These are phyloP conservation scores for Xiphophorus maculatus DNA, from an alignment of 2,113 vertebrate genomes.

Conservation along the genomic window DNA sequence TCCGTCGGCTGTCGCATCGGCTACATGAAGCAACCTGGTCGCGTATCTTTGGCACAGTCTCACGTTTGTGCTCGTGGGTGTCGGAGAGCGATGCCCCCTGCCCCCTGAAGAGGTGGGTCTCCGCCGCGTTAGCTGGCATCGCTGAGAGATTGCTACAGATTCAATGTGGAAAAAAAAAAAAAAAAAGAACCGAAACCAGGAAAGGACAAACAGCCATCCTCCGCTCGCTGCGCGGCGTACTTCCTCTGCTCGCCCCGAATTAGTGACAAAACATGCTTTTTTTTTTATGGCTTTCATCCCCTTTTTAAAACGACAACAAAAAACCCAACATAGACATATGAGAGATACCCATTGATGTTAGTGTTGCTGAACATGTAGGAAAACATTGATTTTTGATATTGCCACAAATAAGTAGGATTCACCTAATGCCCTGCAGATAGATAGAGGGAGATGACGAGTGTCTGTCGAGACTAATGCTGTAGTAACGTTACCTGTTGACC, in stretches of 20 bases:
- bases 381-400: conserved; percentile 97
- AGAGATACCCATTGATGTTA: conserved; percentile 81
- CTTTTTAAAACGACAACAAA: conserved; percentile 83
- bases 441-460: conserved; percentile 85
- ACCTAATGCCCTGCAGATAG: conserved; percentile 99
- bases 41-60: conserved; percentile 81
- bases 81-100: conserved; percentile 55
- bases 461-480: conserved; percentile 92
- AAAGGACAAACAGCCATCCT: conserved; percentile 71
- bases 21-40: conserved; percentile 80
- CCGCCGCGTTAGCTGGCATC: conserved; percentile 48
- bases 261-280: conserved; percentile 80
- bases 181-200: conserved; percentile 42
- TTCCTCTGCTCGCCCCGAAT: conserved; percentile 61
- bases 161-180: conserved; percentile 51
- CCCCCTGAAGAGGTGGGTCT: conserved; percentile 4
- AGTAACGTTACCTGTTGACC: conserved; percentile 74
- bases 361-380: conserved; percentile 87
- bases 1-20: conserved; percentile 63
- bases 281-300: conserved; percentile 99
- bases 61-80: conserved; percentile 79
- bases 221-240: conserved; percentile 33
- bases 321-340: conserved; percentile 75
- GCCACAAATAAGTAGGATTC: conserved; percentile 99
- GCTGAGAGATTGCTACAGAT: conserved; percentile 78